Conservation (phyloP, 2,888 invertebrate genomes). For the Phasia obesa region DNA sequence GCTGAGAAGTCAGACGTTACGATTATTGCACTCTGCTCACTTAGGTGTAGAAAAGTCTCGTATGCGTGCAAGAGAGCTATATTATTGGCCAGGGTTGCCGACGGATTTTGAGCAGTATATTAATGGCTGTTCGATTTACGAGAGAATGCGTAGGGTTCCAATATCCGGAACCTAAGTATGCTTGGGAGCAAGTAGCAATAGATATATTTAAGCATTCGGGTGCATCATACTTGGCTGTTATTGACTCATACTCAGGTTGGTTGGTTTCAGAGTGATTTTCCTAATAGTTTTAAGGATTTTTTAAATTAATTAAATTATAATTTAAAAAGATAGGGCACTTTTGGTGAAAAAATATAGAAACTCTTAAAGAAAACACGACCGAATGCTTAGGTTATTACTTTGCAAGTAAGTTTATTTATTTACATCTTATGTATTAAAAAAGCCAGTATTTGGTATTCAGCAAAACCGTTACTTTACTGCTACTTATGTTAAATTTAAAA, state of each 20-base stretch:
- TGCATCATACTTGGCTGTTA: conserved; percentile 18
- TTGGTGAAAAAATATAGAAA: too few relatives aligned
- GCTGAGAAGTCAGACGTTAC: conserved; percentile 15
- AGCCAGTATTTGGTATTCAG: too few relatives aligned
- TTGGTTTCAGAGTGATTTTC: not conserved
- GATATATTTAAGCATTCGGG: conserved; percentile 34
- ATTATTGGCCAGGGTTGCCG: too few relatives aligned
- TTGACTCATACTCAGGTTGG: conserved; percentile 36
- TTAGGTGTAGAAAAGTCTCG: conserved; percentile 3
- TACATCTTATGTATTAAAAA: too few relatives aligned
- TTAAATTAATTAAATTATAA: too few relatives aligned
- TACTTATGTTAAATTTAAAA: too few relatives aligned
- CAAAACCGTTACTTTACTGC: too few relatives aligned
- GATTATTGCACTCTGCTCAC: conserved; percentile 26
- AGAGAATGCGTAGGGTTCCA: conserved; percentile 6
- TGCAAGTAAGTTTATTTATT: too few relatives aligned
- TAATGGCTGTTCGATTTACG: conserved; percentile 8
- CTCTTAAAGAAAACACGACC: too few relatives aligned
- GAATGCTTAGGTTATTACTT: too few relatives aligned
- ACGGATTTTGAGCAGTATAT: conserved; percentile 25
- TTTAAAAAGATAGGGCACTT: too few relatives aligned
- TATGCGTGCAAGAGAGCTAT: conserved; percentile 2
- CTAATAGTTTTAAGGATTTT: too few relatives aligned
- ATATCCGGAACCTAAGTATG: conserved; percentile 5
- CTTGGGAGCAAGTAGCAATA: conserved; percentile 30